Base-by-base conservation (phyloP, 2,113 vertebrate species). In the Calyptommatus sinebrachiatus region DNA sequence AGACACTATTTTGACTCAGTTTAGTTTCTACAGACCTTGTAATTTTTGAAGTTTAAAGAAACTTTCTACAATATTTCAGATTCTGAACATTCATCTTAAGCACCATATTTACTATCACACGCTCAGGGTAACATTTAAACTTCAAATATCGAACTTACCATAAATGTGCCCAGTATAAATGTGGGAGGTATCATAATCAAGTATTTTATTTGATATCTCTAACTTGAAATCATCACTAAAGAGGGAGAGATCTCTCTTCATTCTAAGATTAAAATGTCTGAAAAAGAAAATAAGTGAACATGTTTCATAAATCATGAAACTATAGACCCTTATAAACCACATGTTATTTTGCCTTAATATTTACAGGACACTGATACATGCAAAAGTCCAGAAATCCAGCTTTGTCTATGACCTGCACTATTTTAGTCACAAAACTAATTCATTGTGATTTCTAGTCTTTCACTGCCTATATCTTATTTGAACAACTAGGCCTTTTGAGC, bases 131-230 rank as follows among this genome's bases (percentile, higher is more conserved):
- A 74, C 10, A 53, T 68, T 41, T 46, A 65, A 79, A 45, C 82
- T 70, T 20, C 0, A 83, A 53, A 50, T 21, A 26, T 31, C 78
- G 29, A 67, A 96, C 97, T 97, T 92, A 99, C 98, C 98, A 87
- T 96, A 97, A 86, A 99, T 92, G 84, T 98, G 96, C 88, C 98
- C 98, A 86, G 95, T 97, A 94, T 99, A 99, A 94, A 99, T 98
- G 90, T 99, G 98, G 77, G 98, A 99, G 61, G 96, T 97, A 94
- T 99, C 98, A 81, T 96, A 92, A 84, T 96, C 95, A 71, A 82
- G 61, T 82, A 96, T 90, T 88, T 92, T 90, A 88, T 97, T 96
- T 63, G 97, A 97, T 62, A 96, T 91, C 88, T 99, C 97, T 90
- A 99, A 87, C 87, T 95, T 94, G 83, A 99, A 94, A 88, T 99